Base-by-base conservation (phyloP, 1,140 invertebrate species). In the Kradibia gibbosae region DNA sequence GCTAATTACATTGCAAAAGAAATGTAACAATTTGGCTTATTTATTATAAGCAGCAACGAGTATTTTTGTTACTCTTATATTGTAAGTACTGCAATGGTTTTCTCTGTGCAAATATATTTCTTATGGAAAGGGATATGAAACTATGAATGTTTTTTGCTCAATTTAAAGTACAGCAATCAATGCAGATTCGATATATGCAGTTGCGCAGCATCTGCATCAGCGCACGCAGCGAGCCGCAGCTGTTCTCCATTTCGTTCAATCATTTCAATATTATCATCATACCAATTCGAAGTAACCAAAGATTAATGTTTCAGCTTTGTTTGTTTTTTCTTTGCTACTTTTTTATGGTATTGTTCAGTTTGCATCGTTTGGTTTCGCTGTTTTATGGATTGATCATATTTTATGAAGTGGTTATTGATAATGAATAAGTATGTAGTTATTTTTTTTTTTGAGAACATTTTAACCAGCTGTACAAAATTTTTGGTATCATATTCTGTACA, bases 211-310 rank as follows among this genome's bases (percentile, higher is more conserved):
- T 57, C 36, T 62, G 8, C 65, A 67, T 65, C 48, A 81, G 65
- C 65, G 65, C 65, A 81, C 65, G 73, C 65, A 77, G 65, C 60
- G 36, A 77, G 25, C 25, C 65, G 48, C 60, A 75, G 60, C 60
- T 80, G 71, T 71, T 71, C 50, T 36, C 28, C 57, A 71, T 81
- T 76, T 34, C 39, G 65, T 55, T 65, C 65, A 48, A 71, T 72
- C 60, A 75, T 75, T 81, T 55, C 45, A 45, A 31, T 10, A 10
- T 75, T 25, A 39, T 36, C 39, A 13, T 53, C 20, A 50, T 57
- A 55, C 42, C 25, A n/a, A 28, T 71, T 60, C 20, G 3, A 48
- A 57, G 31, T 48, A 60, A 67, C 28, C 7, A 62, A 0, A 62
- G 57, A 80, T 25, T 34, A 60, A 36, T 50, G 34, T 65, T 42